Conservation (phyloP, 2,797 vertebrate species). For the Karalla daura region DNA sequence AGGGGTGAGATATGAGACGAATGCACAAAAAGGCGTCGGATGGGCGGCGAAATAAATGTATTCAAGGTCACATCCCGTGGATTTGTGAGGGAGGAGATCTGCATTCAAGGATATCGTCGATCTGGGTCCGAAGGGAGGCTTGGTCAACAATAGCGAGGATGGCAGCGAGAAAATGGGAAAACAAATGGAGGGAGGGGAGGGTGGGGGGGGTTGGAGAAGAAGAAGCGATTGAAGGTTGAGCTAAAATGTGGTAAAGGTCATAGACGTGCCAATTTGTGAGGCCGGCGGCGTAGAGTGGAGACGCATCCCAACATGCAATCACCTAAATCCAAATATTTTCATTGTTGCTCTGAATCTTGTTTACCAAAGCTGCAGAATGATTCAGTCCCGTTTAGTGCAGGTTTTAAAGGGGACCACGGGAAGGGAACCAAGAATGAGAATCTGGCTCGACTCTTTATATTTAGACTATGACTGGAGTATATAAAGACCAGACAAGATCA, state of each 20-base stretch:
- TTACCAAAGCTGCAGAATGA: not conserved
- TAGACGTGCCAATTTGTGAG: constrained; percentile 16
- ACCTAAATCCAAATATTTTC: constrained; percentile 2
- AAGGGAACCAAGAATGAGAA: too few relatives aligned
- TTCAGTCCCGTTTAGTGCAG: too few relatives aligned
- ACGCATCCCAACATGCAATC: constrained; percentile 16
- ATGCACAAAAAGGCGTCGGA: constrained; percentile 1
- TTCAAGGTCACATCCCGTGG: constrained; percentile 60
- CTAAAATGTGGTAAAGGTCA: constrained; percentile 49
- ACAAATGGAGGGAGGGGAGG: too few relatives aligned
- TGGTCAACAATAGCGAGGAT: constrained; percentile 45
- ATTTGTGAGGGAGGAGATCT: constrained; percentile 61
- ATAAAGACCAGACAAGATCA: too few relatives aligned
- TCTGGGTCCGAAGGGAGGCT: constrained; percentile 31
- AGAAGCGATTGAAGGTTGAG: constrained; percentile 32
- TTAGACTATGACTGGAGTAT: too few relatives aligned
- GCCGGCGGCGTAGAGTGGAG: not conserved
- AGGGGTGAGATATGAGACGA: constrained; percentile 1
- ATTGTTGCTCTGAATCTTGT: not conserved
- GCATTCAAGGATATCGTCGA: constrained; percentile 52
- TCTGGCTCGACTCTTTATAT: too few relatives aligned
- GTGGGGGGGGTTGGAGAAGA: too few relatives aligned
- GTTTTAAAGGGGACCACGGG: too few relatives aligned
- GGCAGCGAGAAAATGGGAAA: constrained; percentile 20
- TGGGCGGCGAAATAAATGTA: constrained; percentile 36